Base-by-base conservation (phyloP, 1,140 invertebrate species). In the Prorops nasuta region DNA sequence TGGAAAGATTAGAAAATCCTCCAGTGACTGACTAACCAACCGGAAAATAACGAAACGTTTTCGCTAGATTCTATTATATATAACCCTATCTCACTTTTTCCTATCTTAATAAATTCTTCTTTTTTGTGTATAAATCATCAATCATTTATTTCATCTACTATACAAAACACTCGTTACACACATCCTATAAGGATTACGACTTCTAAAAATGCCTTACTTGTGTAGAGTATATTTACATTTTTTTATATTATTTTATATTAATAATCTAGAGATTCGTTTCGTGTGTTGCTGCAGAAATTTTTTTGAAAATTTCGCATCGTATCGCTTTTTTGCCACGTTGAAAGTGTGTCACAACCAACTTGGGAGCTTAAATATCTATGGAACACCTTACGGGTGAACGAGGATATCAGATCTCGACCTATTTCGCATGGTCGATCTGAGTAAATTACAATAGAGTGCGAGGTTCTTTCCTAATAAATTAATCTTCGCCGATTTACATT, bases 161-260 rank as follows among this genome's bases (percentile, higher is more conserved):
- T 56, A 63, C 49, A 63, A 62, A 56, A 43, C 32, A 19, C 31
- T 21, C 18, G 41, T 28, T 58, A 63, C 44, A 59, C 58, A 58
- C n/a, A 58, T 51, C 41, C 32, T 44, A 37, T 40, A 16, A 20
- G 31, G 37, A 17, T 17, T 28, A 38, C 35, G 32, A 7, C 41
- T 60, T 60, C 60, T 60, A 60, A n/a, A n/a, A 59, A 60, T 60
- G 55, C 14, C 15, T 28, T 20, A 17, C 44, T 49, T 18, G 40
- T 49, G 28, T 59, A n/a, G n/a, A n/a, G n/a, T n/a, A n/a, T n/a
- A 60, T 60, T 51, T 60, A 60, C 47, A 56, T 59, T 55, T 45
- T 54, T 59, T 35, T 35, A 34, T 43, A 43, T 20, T 16, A 43
- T 18, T 15, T 39, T 8, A 15, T 40, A 40, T n/a, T n/a, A n/a